phyloP scores from a whole-genome alignment of 2,113 vertebrate species.

The Austrofundulus limnaeus region DNA sequence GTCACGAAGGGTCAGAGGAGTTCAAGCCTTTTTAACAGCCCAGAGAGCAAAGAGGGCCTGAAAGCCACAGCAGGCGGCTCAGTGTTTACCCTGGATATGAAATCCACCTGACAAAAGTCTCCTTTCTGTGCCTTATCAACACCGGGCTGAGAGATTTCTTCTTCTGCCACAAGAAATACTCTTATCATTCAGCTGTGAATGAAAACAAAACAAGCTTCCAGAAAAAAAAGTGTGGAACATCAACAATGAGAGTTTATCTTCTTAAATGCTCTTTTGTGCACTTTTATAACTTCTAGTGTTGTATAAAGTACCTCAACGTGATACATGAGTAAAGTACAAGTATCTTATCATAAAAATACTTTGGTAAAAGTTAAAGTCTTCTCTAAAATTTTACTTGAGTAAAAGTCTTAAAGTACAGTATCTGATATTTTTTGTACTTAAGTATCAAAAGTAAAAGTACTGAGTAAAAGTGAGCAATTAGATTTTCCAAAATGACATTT shows the following conservation, averaged over 20 bases:
- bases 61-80: constrained; percentile 29
- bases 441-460: too few relatives aligned
- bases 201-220: background rate
- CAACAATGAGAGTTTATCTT: background rate
- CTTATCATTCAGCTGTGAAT: background rate
- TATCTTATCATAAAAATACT: too few relatives aligned
- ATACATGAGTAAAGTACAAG: too few relatives aligned
- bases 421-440: too few relatives aligned
- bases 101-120: constrained; percentile 27
- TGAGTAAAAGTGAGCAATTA: too few relatives aligned
- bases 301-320: too few relatives aligned
- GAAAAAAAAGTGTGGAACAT: constrained; percentile 8
- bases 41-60: constrained; percentile 31
- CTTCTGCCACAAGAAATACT: background rate
- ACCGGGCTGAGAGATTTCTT: background rate
- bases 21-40: constrained; percentile 54
- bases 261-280: background rate
- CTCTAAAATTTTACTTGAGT: too few relatives aligned
- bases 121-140: background rate
- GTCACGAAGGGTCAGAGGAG: constrained; percentile 65
- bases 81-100: constrained; percentile 31
- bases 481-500: too few relatives aligned
- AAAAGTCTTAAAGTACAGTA: too few relatives aligned
- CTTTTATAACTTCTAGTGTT: too few relatives aligned
- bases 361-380: too few relatives aligned